Conservation (phyloP, 2,113 vertebrate species). For the Vicugna pacos region DNA sequence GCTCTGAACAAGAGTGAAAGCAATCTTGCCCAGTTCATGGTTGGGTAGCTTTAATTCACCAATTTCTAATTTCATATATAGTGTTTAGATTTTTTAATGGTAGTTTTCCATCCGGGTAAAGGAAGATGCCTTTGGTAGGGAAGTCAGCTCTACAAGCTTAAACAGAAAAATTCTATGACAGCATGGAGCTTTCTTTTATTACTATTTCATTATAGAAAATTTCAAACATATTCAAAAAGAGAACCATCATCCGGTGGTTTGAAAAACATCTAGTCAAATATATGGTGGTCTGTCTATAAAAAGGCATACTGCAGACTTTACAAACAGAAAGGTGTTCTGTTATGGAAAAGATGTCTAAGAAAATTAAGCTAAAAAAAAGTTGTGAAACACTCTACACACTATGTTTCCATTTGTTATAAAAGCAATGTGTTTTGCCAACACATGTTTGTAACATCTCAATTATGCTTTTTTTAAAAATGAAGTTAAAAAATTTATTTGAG, state of each 20-base stretch:
- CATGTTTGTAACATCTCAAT: neutral
- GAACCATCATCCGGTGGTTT: neutral
- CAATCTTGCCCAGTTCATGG: slow-evolving; percentile 11
- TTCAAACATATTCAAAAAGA: neutral
- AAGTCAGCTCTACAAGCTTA: neutral
- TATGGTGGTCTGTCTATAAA: neutral
- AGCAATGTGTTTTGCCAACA: neutral
- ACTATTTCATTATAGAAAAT: slow-evolving; percentile 28
- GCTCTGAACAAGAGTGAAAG: neutral
- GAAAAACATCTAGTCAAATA: neutral
- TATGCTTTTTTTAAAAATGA: no score
- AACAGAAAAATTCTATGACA: neutral
- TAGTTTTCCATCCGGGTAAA: neutral
- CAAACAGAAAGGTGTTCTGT: neutral
- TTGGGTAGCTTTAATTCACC: slow-evolving; percentile 20
- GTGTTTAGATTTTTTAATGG: slow-evolving; percentile 33
- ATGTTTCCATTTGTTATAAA: neutral
- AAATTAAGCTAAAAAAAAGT: neutral
- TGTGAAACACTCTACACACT: neutral
- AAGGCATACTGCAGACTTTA: neutral
- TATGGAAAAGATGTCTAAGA: neutral
- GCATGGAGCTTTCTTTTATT: neutral
- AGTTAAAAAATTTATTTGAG: no score
- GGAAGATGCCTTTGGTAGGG: neutral
- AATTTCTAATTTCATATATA: slow-evolving; percentile 49